Evolutionary conservation across 1,140 invertebrate genomes (phyloP), one percentile per base, ranked within the genome.

Genomic region (Lepidurus packardi): DNA sequence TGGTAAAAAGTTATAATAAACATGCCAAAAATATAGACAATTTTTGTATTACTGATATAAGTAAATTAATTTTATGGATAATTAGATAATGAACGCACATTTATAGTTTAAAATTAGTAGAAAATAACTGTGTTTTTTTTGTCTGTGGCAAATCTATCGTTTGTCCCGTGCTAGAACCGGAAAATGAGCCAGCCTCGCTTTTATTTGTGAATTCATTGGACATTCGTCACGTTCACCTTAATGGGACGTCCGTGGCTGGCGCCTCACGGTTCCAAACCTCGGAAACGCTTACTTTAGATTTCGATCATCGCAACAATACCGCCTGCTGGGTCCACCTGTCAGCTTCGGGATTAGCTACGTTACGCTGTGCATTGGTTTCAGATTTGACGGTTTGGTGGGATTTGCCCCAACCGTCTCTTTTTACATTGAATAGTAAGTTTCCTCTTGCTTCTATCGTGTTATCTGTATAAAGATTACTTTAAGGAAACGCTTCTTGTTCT

Each of bases 271-370:
- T 85, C 25, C 80, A 86, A 47, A 84, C 85, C 16, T 75, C 85
- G 43, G 86, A 88, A 79, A 86, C 85, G 34, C 84, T 86, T 43
- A 79, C 43, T 75, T 80, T 43, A 76, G 81, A 76, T 45, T 76
- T 78, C 83, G 85, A 81, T 79, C 87, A 89, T 83, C 83, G 87
- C 79, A 90, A 91, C 84, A 84, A 89, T 42, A 88, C 89, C 16
- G 82, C 92, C 1, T 94, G 92, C 85, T 92, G 90, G 85, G 86
- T 91, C 74, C 87, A 91, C 82, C 89, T 88, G 81, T 81, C 76
- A 78, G 86, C 83, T 78, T 86, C 86, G 81, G 73, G 73, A 16
- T 24, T 75, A 11, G 83, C 87, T 21, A 82, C 83, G 43, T 82
- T 91, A 8, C 86, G 87, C 77, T 92, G 91, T 84, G 89, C 87